Evolutionary conservation across 2,113 vertebrate species (phyloP).

Genomic region (Carlito syrichta): DNA sequence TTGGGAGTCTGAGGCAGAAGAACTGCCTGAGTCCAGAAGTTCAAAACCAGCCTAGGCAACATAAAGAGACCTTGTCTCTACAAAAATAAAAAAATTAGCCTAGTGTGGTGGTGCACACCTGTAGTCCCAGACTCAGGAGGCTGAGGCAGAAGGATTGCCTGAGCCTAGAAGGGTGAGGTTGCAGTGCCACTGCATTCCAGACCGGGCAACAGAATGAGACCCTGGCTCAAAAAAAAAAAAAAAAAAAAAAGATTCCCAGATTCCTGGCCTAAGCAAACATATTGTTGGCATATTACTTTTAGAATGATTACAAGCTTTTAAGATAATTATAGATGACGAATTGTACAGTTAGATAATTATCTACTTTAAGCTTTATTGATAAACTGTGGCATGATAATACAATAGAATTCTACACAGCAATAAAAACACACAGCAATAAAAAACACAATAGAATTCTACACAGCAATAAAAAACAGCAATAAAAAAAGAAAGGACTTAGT

Average conservation of each 20-base stretch:
- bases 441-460: not conserved
- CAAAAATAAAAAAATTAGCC: not conserved
- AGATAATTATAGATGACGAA: not conserved
- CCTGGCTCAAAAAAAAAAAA: too few species aligned
- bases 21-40: too few species aligned
- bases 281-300: not conserved
- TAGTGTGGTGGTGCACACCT: not conserved
- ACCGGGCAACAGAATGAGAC: not conserved
- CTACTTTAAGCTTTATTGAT: not conserved
- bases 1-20: too few species aligned
- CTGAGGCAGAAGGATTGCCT: not conserved
- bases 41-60: too few species aligned
- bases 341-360: not conserved
- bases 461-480: not conserved
- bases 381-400: not conserved
- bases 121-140: not conserved
- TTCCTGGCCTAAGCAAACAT: not conserved
- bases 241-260: not conserved
- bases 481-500: too few species aligned
- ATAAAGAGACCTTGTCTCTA: too few species aligned
- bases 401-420: not conserved
- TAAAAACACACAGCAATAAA: too few species aligned
- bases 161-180: too few species aligned
- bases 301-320: not conserved
- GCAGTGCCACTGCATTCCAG: too few species aligned